Evolutionary conservation across 2,797 vertebrate species (phyloP).

Genomic region (Megalops cyprinoides): DNA sequence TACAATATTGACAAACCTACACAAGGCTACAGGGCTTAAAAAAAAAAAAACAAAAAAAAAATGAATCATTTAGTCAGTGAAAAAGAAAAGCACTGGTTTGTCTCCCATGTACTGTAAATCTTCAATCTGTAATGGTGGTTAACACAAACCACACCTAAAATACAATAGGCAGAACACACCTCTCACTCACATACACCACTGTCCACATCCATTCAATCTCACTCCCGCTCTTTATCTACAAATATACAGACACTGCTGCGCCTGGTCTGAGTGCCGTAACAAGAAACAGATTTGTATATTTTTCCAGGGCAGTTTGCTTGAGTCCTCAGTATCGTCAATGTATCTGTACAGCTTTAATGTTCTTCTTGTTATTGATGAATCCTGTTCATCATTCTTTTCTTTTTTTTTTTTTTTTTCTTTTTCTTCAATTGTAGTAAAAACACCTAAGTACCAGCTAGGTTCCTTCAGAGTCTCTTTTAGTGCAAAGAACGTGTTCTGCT

Average conservation of each 20-base stretch:
- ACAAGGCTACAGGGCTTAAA: slow-evolving; percentile 47
- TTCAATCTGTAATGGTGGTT: slow-evolving; percentile 70
- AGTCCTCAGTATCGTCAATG: slow-evolving; percentile 48
- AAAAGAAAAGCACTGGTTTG: slow-evolving; percentile 12
- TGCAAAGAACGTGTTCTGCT: slow-evolving; percentile 75
- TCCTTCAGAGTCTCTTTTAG: slow-evolving; percentile 82
- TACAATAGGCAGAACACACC: slow-evolving; percentile 48
- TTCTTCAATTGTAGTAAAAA: slow-evolving; percentile 59
- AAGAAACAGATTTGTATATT: slow-evolving; percentile 37
- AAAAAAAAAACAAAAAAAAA: slow-evolving; percentile 33
- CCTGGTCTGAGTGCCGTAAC: slow-evolving; percentile 40
- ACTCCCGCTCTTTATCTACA: slow-evolving; percentile 27
- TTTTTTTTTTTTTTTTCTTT: slow-evolving; percentile 22
- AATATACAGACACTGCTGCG: slow-evolving; percentile 33
- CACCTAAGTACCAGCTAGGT: slow-evolving; percentile 81
- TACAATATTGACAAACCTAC: slow-evolving; percentile 54
- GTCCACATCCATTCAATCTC: not conserved
- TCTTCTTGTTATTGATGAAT: slow-evolving; percentile 67
- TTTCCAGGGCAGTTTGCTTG: slow-evolving; percentile 54
- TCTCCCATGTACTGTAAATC: slow-evolving; percentile 9
- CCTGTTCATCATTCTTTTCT: slow-evolving; percentile 68
- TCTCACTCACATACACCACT: slow-evolving; percentile 48
- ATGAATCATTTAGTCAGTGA: slow-evolving; percentile 29
- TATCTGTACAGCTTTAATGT: slow-evolving; percentile 34
- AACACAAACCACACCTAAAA: slow-evolving; percentile 69